Base-by-base conservation (phyloP, 30 jellyfish, hydroid and myxozoan genomes). In the Hydra vulgaris region DNA sequence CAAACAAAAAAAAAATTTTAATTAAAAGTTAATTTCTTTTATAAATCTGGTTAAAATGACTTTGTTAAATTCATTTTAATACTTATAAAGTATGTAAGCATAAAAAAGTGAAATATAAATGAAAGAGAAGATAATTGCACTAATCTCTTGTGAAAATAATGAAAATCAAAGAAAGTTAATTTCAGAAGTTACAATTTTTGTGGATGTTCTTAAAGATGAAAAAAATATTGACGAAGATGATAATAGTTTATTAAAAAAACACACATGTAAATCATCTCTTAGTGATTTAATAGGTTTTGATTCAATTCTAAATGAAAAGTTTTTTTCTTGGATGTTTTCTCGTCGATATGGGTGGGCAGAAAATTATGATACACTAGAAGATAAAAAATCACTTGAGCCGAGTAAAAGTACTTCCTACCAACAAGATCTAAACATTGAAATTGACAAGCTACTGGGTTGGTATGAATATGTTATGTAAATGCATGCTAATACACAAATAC, bases 311-410 rank as follows among this genome's bases (percentile, higher is more conserved):
- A 68, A 4, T 68, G 16, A 23, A n/a, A 23, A 68, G 7, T 68
- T 68, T 1, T 68, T 68, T 8, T 68, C 75, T 3, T 68, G 75
- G 75, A n/a, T 68, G 12, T 68, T 68, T 68, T n/a, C 27, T 20
- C 75, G 16, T 23, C 25, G 75, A 68, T 68, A 68, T 68, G 75
- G 75, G 25, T 68, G 75, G 75, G 75, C 75, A n/a, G 75, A 68
- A 68, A 68, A 68, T 7, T 40, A 40, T 40, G 61, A 40, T 40
- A 12, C 61, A 40, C 75, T 3, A 68, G 15, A 20, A n/a, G 75
- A 68, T 3, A 20, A 68, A 3, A 68, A 23, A 68, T 40, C 61
- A 40, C 8, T 7, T 1, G 75, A 68, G 75, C 75, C 16, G 26
- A 68, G 75, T 68, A 68, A 68, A 15, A 68, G 75, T 23, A 16